Percentiles rank a stretch among this genome's conserved stretches.
These are phyloP conservation scores for Bugula neritina DNA, from an alignment of 2,888 invertebrate genomes.

Conservation along the genomic window DNA sequence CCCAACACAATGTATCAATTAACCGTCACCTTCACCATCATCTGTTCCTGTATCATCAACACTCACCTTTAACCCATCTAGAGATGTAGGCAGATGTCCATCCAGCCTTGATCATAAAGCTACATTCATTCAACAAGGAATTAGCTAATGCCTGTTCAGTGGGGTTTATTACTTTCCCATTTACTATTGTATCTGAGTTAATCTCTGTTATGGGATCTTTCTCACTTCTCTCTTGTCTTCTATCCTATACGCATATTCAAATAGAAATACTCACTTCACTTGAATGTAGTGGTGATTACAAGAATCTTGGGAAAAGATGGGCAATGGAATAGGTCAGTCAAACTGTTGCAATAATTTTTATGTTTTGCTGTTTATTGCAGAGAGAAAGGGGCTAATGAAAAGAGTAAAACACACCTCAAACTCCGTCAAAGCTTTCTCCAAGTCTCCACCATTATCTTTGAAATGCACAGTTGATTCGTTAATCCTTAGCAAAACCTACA, in stretches of 20 bases:
- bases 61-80: conserved; percentile 21
- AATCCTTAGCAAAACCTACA: conserved; percentile 11
- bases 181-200: background rate
- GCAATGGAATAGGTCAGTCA: too few relatives aligned
- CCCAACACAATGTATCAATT: too few relatives aligned
- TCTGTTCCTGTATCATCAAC: too few relatives aligned
- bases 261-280: too few relatives aligned
- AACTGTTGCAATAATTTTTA: too few relatives aligned
- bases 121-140: background rate
- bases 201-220: conserved; percentile 8
- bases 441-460: background rate
- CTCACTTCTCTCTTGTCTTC: background rate
- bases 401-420: background rate
- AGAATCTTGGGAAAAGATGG: too few relatives aligned
- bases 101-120: background rate
- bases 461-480: background rate
- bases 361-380: too few relatives aligned
- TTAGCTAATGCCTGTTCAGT: conserved; percentile 6
- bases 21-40: too few relatives aligned
- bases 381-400: too few relatives aligned
- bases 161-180: conserved; percentile 12
- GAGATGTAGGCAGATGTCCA: conserved; percentile 1
- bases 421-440: background rate
- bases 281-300: too few relatives aligned
- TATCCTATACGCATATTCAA: too few relatives aligned